A percentile compares a stretch with the other conserved stretches of the same genome.
Evolutionary conservation across 64 coral and sea anemone species (phyloP).

Genomic region (Platygyra sinensis): DNA sequence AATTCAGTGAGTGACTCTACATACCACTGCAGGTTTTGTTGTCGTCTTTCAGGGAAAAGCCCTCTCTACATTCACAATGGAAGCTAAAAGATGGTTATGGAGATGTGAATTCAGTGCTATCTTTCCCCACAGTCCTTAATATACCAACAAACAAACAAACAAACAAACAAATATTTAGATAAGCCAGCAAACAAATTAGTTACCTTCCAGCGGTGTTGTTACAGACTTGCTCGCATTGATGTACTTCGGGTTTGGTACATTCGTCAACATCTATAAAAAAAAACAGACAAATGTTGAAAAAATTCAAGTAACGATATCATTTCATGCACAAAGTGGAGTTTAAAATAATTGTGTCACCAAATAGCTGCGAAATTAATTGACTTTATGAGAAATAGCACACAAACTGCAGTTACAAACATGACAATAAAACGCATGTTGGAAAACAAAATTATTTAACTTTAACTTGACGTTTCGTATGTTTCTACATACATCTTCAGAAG

Average conservation of each 20-base stretch:
- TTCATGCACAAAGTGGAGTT: no score
- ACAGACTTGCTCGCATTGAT: conserved; percentile 73
- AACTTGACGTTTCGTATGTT: no score
- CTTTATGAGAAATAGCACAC: no score
- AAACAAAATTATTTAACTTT: no score
- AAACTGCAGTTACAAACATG: no score
- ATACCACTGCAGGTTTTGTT: conserved; percentile 73
- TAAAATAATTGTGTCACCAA: no score
- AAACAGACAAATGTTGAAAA: neutral
- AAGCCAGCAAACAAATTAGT: neutral
- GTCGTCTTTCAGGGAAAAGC: conserved; percentile 67
- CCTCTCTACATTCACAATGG: conserved; percentile 67
- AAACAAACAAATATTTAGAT: neutral
- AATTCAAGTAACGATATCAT: no score
- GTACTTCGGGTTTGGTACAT: conserved; percentile 35
- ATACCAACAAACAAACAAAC: neutral
- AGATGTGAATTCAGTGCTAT: neutral
- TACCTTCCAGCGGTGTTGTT: conserved; percentile 65
- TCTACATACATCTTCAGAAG: no score
- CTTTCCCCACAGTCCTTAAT: neutral
- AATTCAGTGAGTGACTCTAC: neutral
- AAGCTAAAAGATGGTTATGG: conserved; percentile 53
- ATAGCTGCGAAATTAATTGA: no score
- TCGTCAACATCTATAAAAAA: conserved; percentile 64
- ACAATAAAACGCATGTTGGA: no score